Evolutionary conservation across 2,888 invertebrate species (phyloP).

Genomic region (Camponotus fellah): DNA sequence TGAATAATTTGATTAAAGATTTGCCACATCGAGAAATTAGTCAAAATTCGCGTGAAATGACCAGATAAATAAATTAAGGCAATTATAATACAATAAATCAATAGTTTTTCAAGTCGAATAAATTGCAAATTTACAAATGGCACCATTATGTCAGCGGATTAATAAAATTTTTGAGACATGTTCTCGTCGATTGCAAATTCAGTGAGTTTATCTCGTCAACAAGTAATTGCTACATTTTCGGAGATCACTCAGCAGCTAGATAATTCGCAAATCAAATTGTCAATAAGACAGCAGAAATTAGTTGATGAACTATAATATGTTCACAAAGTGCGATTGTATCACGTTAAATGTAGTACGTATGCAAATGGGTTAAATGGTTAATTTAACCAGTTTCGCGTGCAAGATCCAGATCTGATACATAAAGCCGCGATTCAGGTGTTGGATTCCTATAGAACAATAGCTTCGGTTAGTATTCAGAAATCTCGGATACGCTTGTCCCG

Average conservation of each 20-base stretch:
- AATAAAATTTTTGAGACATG: not conserved
- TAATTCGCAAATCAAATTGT: slow-evolving; percentile 34
- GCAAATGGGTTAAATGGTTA: slow-evolving; percentile 46
- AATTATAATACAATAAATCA: not conserved
- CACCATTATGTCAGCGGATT: not conserved
- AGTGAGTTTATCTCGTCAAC: not conserved
- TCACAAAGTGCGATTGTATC: slow-evolving; percentile 24
- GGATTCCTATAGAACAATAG: slow-evolving; percentile 38
- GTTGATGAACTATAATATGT: not conserved
- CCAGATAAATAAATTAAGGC: not conserved
- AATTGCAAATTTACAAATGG: not conserved
- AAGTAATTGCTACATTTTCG: slow-evolving; percentile 18
- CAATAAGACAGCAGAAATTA: slow-evolving; percentile 14
- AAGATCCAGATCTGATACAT: slow-evolving; percentile 39
- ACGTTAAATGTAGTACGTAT: slow-evolving; percentile 11
- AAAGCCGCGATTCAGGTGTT: slow-evolving; percentile 42
- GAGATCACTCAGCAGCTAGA: not conserved
- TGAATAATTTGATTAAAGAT: not conserved
- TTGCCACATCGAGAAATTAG: not conserved
- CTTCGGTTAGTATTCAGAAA: slow-evolving; percentile 17
- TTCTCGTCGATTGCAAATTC: not conserved
- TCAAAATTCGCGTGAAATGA: not conserved
- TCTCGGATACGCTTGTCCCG: slow-evolving; percentile 10
- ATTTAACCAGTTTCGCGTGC: slow-evolving; percentile 40
- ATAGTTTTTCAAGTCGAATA: not conserved